A percentile compares a stretch with the other conserved stretches of the same genome.
phyloP scores from a whole-genome alignment of 92 coral and sea anemone genomes.

The Muricea muricata region DNA sequence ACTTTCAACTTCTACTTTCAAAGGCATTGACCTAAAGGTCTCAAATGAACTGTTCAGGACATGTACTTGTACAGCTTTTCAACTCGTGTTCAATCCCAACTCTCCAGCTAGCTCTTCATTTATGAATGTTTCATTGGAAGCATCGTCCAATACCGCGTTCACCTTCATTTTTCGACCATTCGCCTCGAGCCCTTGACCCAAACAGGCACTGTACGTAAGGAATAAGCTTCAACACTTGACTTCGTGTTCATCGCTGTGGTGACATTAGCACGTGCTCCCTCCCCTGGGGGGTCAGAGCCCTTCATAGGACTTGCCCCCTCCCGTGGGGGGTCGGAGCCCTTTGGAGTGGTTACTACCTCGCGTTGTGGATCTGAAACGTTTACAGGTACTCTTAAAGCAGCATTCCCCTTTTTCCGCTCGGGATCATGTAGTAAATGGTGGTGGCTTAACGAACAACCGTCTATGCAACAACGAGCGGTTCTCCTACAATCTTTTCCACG shows the following conservation, averaged over 20 bases:
- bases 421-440: neutral
- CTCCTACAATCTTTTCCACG: neutral
- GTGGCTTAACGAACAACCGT: neutral
- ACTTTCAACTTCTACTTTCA: constrained; percentile 61
- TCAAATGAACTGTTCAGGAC: constrained; percentile 64
- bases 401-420: neutral
- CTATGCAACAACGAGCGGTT: neutral
- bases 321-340: constrained; percentile 24
- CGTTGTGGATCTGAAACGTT: neutral
- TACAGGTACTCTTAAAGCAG: neutral
- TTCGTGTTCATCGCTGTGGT: neutral
- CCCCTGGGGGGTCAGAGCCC: neutral
- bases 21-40: constrained; percentile 70
- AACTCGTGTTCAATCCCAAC: constrained; percentile 55
- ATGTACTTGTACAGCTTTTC: constrained; percentile 66
- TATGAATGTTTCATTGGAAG: constrained; percentile 67
- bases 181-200: constrained; percentile 59
- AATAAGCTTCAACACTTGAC: constrained; percentile 45
- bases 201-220: constrained; percentile 61
- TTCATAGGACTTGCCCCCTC: constrained; percentile 49
- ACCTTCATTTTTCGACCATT: constrained; percentile 52
- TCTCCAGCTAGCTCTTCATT: constrained; percentile 62
- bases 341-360: neutral
- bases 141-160: constrained; percentile 69
- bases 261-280: constrained; percentile 13